Conservation (phyloP, 2,113 vertebrate genomes). For the Cheirogaleus medius region DNA sequence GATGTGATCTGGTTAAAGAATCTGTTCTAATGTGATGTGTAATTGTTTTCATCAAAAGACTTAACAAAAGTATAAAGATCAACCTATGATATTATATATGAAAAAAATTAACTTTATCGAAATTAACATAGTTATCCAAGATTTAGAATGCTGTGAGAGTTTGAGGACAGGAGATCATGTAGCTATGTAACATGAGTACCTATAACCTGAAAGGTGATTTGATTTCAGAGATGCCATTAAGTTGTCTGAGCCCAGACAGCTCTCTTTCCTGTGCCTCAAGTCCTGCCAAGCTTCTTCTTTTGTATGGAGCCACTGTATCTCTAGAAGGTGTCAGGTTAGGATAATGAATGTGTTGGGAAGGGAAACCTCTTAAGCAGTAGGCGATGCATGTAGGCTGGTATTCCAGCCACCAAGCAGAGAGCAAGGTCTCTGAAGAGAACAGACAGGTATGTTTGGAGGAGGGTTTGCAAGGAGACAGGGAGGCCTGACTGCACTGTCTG, state of each 20-base stretch:
- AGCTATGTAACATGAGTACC: background rate
- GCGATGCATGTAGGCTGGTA: background rate
- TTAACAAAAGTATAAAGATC: background rate
- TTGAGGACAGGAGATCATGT: background rate
- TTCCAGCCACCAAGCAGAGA: background rate
- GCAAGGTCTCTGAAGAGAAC: background rate
- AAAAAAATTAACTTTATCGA: background rate
- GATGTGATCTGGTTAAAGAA: background rate
- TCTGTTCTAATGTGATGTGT: background rate
- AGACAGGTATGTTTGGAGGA: background rate
- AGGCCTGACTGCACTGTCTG: background rate
- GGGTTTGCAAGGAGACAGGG: background rate
- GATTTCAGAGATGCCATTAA: background rate
- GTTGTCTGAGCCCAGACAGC: background rate
- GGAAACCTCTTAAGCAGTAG: background rate
- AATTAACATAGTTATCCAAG: background rate
- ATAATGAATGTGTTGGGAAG: background rate
- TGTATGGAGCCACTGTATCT: background rate
- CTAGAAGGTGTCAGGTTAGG: background rate
- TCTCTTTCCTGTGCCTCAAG: background rate
- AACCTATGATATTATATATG: background rate
- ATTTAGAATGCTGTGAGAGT: background rate
- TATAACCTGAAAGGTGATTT: background rate
- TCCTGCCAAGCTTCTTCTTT: background rate
- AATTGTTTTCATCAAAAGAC: background rate